Evolutionary conservation across 37 sponge, comb jelly and placozoan genomes (phyloP).

Genomic region (Beroe forskalii): DNA sequence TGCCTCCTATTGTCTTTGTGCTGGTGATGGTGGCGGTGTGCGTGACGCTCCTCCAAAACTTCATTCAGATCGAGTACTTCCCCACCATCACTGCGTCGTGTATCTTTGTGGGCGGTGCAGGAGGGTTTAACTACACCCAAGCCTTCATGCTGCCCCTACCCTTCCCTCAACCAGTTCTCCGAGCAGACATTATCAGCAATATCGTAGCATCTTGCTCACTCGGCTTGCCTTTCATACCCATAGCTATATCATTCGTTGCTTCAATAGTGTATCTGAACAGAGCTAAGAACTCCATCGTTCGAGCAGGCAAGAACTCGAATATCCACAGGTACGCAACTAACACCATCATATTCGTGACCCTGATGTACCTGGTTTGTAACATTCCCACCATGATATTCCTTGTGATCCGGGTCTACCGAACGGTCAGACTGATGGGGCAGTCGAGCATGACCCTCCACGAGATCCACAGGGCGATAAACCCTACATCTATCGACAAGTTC

Average conservation of each 20-base stretch:
- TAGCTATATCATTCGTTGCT: not conserved
- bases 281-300: not conserved
- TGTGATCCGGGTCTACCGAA: not conserved
- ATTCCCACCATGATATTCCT: not conserved
- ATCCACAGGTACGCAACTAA: not conserved
- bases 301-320: not conserved
- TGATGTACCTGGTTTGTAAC: not conserved
- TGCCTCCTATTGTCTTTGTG: not conserved
- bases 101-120: not conserved
- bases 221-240: not conserved
- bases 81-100: not conserved
- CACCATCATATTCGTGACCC: not conserved
- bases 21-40: not conserved
- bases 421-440: not conserved
- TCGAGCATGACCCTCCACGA: not conserved
- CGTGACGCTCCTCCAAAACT: not conserved
- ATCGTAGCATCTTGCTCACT: not conserved
- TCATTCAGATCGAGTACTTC: not conserved
- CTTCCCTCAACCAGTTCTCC: not conserved
- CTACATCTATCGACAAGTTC: not conserved
- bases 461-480: not conserved
- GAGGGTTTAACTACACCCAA: not conserved
- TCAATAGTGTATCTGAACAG: not conserved
- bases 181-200: not conserved
- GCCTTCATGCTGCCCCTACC: not conserved